Conservation (phyloP, 1,140 invertebrate genomes). For the Mizuhopecten yessoensis region DNA sequence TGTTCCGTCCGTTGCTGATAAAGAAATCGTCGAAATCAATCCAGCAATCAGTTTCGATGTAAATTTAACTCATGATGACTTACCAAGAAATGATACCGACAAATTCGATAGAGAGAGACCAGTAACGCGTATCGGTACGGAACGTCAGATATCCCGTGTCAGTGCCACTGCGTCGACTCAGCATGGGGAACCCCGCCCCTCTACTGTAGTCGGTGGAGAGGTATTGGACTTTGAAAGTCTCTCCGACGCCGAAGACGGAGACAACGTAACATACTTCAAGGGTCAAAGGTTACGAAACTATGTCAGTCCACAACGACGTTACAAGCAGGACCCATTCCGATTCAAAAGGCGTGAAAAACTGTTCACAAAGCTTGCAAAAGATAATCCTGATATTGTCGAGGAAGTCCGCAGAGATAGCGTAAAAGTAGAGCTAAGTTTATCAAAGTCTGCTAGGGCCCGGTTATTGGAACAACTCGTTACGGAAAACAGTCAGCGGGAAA, state of each 20-base stretch:
- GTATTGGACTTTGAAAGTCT: slow-evolving; percentile 42
- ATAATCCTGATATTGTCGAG: slow-evolving; percentile 42
- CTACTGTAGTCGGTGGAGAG: slow-evolving; percentile 41
- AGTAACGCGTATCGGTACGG: not conserved
- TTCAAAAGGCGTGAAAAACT: slow-evolving; percentile 59
- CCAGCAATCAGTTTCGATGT: not conserved
- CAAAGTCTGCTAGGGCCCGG: slow-evolving; percentile 52
- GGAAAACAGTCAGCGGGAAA: slow-evolving; percentile 48
- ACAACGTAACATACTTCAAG: slow-evolving; percentile 43
- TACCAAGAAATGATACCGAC: not conserved
- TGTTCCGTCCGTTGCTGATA: not conserved
- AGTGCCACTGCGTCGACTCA: not conserved
- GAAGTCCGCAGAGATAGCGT: slow-evolving; percentile 44
- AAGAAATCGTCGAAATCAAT: not conserved
- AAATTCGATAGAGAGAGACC: slow-evolving; percentile 30
- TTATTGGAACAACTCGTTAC: slow-evolving; percentile 58
- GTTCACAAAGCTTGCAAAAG: slow-evolving; percentile 55
- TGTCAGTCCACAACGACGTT: slow-evolving; percentile 59
- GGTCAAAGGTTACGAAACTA: slow-evolving; percentile 57
- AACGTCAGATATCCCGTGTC: slow-evolving; percentile 42
- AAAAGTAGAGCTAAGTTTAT: slow-evolving; percentile 47
- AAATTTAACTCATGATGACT: not conserved
- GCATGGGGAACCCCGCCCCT: not conserved
- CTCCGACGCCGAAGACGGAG: slow-evolving; percentile 17
- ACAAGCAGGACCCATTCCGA: slow-evolving; percentile 60